Evolutionary conservation across 2,888 invertebrate species (phyloP).

Genomic region (Athrips mouffetella): DNA sequence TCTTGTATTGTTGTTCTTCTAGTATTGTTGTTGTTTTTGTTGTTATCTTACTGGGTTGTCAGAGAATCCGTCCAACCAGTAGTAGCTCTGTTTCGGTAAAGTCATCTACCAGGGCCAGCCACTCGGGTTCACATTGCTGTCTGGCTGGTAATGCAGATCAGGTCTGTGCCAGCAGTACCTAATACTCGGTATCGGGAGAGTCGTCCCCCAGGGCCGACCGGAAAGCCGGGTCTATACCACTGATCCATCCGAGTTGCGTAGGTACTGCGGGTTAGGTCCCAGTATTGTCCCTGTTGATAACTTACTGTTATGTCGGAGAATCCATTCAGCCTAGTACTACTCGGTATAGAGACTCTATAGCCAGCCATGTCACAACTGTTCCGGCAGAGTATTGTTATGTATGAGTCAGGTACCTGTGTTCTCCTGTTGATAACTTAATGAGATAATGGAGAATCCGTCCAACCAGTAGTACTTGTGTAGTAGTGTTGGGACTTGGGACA

Average conservation of each 20-base stretch:
- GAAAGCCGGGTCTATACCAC: conserved; percentile 80
- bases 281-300: too few relatives aligned
- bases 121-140: not conserved
- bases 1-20: too few relatives aligned
- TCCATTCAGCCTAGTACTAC: too few relatives aligned
- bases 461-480: not conserved
- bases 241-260: conserved; percentile 80
- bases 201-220: conserved; percentile 85
- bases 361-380: too few relatives aligned
- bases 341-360: too few relatives aligned
- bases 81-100: not conserved
- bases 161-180: conserved; percentile 76
- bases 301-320: not conserved
- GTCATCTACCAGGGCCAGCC: not conserved
- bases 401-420: too few relatives aligned
- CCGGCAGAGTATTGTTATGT: too few relatives aligned
- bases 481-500: not conserved
- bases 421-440: not conserved
- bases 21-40: too few relatives aligned
- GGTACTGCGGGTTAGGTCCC: conserved; percentile 76
- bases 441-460: not conserved
- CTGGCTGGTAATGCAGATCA: not conserved
- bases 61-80: not conserved
- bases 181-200: conserved; percentile 79
- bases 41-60: too few relatives aligned